Evolutionary conservation across 1,140 invertebrate species (phyloP).

Genomic region (Holcopasites calliopsidis): DNA sequence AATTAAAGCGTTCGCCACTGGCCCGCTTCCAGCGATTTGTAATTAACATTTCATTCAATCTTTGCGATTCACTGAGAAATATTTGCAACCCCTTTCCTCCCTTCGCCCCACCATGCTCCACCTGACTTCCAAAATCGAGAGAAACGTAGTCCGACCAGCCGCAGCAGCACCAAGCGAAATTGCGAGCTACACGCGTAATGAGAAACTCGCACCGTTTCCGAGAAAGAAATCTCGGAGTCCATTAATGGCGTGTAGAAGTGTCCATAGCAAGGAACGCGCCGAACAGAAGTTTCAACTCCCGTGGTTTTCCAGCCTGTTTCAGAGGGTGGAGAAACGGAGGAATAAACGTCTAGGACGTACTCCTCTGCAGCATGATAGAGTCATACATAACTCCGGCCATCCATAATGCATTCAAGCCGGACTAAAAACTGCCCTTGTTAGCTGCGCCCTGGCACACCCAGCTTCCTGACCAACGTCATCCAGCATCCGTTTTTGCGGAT

Average conservation of each 20-base stretch:
- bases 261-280: slow-evolving; percentile 11
- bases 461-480: slow-evolving; percentile 48
- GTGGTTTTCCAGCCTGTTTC: no score
- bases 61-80: no score
- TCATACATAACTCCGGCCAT: slow-evolving; percentile 76
- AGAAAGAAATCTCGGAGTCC: slow-evolving; percentile 73
- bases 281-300: slow-evolving; percentile 22
- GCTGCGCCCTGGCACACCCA: slow-evolving; percentile 64
- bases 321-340: neutral
- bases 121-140: no score
- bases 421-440: slow-evolving; percentile 75
- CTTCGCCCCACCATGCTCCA: no score
- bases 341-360: slow-evolving; percentile 41
- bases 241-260: slow-evolving; percentile 63
- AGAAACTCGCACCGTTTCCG: slow-evolving; percentile 68
- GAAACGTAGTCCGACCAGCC: neutral
- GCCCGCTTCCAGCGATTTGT: slow-evolving; percentile 13
- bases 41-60: neutral
- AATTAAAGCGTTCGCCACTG: slow-evolving; percentile 52
- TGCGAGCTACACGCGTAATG: slow-evolving; percentile 56
- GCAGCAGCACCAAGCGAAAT: no score
- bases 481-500: slow-evolving; percentile 44
- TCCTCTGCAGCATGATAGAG: slow-evolving; percentile 69
- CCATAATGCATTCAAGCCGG: slow-evolving; percentile 74
- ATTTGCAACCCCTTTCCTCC: no score